These are phyloP conservation scores for Calyptomena viridis DNA, from an alignment of 2,113 vertebrate species.

Conservation along the genomic window DNA sequence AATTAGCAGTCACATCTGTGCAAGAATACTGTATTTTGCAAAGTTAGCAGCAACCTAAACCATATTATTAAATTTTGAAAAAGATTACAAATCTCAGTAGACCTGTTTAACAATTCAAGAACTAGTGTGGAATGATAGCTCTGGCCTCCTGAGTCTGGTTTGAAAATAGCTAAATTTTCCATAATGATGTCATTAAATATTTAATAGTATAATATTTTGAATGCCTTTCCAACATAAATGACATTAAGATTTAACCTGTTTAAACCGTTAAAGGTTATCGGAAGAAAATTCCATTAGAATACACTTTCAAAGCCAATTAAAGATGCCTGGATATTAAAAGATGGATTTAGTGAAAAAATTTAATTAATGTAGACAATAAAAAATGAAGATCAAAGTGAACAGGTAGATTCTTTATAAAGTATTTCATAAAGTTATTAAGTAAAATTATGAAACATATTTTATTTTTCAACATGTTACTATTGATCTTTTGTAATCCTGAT, in stretches of 20 bases:
- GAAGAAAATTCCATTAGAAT: slow-evolving; percentile 56
- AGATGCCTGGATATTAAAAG: not conserved
- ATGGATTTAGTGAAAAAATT: slow-evolving; percentile 6
- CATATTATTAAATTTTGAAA: slow-evolving; percentile 71
- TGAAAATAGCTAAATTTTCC: slow-evolving; percentile 60
- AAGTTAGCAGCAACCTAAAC: slow-evolving; percentile 69
- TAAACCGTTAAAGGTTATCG: slow-evolving; percentile 64
- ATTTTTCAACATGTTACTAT: not conserved
- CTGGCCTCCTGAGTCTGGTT: slow-evolving; percentile 40
- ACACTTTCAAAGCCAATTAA: slow-evolving; percentile 50
- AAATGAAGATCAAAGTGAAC: not conserved
- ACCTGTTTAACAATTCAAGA: slow-evolving; percentile 60
- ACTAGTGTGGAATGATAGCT: slow-evolving; percentile 10
- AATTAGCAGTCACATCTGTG: slow-evolving; percentile 77
- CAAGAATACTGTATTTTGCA: slow-evolving; percentile 67
- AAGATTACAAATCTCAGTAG: slow-evolving; percentile 61
- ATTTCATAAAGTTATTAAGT: not conserved
- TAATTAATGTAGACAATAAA: slow-evolving; percentile 36
- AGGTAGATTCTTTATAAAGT: not conserved
- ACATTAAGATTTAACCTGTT: slow-evolving; percentile 73
- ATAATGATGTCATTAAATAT: slow-evolving; percentile 71
- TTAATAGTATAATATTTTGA: slow-evolving; percentile 74
- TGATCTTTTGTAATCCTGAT: not conserved
- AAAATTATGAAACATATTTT: not conserved
- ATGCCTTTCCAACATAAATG: slow-evolving; percentile 66